phyloP scores from a whole-genome alignment of 2,797 vertebrate genomes.

The Xenentodon cancila region DNA sequence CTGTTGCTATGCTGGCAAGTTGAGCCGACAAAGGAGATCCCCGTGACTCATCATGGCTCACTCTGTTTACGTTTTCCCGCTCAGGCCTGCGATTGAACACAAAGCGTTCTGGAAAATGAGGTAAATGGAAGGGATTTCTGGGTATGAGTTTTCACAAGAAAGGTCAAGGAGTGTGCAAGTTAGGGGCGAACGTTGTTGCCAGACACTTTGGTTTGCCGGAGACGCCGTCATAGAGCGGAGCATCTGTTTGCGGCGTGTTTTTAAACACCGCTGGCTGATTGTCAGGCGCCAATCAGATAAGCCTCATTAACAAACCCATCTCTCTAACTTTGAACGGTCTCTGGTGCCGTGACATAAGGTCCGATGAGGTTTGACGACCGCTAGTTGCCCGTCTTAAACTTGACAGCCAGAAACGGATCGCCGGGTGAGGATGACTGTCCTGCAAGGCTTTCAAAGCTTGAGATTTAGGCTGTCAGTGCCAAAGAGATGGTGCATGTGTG shows the following conservation, averaged over 20 bases:
- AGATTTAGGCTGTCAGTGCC: slow-evolving; percentile 14
- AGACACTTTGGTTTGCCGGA: background rate
- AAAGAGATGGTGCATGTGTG: background rate
- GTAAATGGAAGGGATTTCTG: slow-evolving; percentile 19
- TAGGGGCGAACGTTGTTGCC: slow-evolving; percentile 12
- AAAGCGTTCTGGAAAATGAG: slow-evolving; percentile 63
- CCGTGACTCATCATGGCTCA: slow-evolving; percentile 51
- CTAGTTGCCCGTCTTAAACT: slow-evolving; percentile 20
- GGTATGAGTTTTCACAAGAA: slow-evolving; percentile 20
- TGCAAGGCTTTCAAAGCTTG: background rate
- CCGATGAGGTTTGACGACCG: slow-evolving; percentile 20
- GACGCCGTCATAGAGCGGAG: background rate
- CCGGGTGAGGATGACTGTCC: background rate
- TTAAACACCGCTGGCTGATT: slow-evolving; percentile 14
- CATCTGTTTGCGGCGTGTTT: slow-evolving; percentile 17
- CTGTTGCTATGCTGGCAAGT: slow-evolving; percentile 39
- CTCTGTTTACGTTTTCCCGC: slow-evolving; percentile 54
- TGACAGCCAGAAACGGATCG: slow-evolving; percentile 12
- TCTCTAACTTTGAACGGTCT: slow-evolving; percentile 42
- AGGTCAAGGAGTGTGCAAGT: slow-evolving; percentile 11
- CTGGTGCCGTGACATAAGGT: slow-evolving; percentile 19
- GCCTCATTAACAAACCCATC: slow-evolving; percentile 47
- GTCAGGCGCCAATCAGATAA: slow-evolving; percentile 32
- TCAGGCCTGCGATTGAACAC: slow-evolving; percentile 50
- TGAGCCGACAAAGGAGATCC: slow-evolving; percentile 29